Evolutionary conservation across 2,113 vertebrate species (phyloP).

Genomic region (Plotosus lineatus): DNA sequence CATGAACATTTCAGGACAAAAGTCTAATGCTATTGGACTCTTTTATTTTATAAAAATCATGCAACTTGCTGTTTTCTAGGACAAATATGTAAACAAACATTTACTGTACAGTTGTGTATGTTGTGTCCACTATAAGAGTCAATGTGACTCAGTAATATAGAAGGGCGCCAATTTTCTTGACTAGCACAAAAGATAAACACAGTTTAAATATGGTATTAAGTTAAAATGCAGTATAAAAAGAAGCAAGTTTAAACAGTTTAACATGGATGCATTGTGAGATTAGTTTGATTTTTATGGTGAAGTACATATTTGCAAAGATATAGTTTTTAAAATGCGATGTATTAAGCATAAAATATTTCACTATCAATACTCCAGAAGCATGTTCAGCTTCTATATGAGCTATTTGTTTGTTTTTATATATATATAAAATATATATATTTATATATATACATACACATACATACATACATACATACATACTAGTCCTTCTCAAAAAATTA

Average conservation of each 20-base stretch:
- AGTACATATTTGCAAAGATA: background rate
- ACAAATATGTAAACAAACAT: constrained; percentile 54
- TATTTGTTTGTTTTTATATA: too few relatives aligned
- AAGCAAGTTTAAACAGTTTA: constrained; percentile 28
- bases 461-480: too few relatives aligned
- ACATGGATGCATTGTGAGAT: background rate
- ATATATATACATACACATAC: too few relatives aligned
- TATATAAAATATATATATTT: too few relatives aligned
- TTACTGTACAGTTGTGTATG: constrained; percentile 56
- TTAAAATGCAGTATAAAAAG: constrained; percentile 61
- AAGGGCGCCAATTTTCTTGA: constrained; percentile 27
- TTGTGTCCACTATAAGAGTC: constrained; percentile 67
- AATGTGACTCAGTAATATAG: constrained; percentile 75
- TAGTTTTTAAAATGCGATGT: background rate
- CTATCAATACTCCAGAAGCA: constrained; percentile 1
- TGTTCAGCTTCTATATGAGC: background rate
- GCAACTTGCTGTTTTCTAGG: constrained; percentile 35
- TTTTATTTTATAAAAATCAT: constrained; percentile 62
- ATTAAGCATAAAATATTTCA: constrained; percentile 8
- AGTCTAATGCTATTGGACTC: background rate
- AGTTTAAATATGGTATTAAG: constrained; percentile 70
- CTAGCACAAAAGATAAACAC: constrained; percentile 48
- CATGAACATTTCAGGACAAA: background rate
- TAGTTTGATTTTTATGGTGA: constrained; percentile 7
- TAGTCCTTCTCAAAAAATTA: too few relatives aligned